Percentiles rank a stretch among this genome's conserved stretches.
These are phyloP conservation scores for Sebastiscus tertius DNA, from an alignment of 2,797 vertebrate genomes.

Conservation along the genomic window DNA sequence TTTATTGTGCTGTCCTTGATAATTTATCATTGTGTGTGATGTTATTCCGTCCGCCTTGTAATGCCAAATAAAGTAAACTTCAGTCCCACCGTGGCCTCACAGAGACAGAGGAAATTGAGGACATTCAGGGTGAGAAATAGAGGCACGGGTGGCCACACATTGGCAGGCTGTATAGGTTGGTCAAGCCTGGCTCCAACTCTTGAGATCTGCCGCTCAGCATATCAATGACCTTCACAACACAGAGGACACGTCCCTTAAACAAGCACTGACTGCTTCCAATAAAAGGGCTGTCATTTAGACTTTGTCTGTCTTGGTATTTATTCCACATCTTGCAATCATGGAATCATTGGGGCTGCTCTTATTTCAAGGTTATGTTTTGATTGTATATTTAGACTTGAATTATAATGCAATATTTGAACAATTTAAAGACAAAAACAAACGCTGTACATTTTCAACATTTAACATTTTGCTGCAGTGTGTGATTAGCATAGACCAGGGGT, in stretches of 20 bases:
- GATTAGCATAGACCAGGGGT: too few species aligned
- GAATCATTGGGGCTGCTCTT: not conserved
- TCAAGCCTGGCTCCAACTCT: constrained; percentile 30
- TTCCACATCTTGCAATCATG: not conserved
- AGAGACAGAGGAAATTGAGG: not conserved
- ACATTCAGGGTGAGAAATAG: not conserved
- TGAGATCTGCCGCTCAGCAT: constrained; percentile 38
- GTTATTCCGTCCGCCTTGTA: not conserved
- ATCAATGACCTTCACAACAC: constrained; percentile 47
- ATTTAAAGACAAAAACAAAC: not conserved
- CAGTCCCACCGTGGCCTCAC: not conserved
- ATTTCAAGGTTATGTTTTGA: not conserved
- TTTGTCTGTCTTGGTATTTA: not conserved
- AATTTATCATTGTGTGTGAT: not conserved
- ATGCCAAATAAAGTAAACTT: not conserved
- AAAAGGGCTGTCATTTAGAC: not conserved
- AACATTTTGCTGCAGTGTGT: too few species aligned
- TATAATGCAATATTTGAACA: not conserved
- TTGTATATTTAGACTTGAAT: not conserved
- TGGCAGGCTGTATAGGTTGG: constrained; percentile 22
- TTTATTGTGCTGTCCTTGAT: not conserved
- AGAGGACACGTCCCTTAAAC: constrained; percentile 4
- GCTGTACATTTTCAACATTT: not conserved
- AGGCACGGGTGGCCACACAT: not conserved
- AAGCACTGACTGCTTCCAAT: constrained; percentile 9